phyloP scores from a whole-genome alignment of 92 coral and sea anemone species.

The Nematostella vectensis region DNA sequence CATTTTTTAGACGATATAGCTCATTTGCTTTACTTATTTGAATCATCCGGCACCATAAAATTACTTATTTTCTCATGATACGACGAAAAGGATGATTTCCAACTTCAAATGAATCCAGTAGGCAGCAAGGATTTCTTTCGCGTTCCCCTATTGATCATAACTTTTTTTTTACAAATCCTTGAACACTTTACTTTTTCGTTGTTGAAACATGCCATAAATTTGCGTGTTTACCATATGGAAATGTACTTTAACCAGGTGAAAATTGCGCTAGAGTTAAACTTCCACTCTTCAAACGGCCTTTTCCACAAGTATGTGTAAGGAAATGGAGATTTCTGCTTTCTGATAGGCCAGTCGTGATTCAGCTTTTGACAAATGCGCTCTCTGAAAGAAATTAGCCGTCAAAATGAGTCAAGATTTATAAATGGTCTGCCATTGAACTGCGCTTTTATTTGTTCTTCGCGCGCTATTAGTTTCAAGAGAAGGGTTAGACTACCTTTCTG shows the following conservation, averaged over 20 bases:
- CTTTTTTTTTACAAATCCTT: too few species aligned
- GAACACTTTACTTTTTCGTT: too few species aligned
- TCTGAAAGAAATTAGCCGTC: slow-evolving; percentile 23
- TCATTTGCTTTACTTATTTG: too few species aligned
- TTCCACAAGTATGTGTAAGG: slow-evolving; percentile 6
- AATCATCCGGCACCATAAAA: too few species aligned
- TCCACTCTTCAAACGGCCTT: slow-evolving; percentile 22
- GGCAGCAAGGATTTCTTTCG: too few species aligned
- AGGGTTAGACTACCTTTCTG: slow-evolving; percentile 51
- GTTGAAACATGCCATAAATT: too few species aligned
- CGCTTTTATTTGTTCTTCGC: slow-evolving; percentile 40
- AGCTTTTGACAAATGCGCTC: slow-evolving; percentile 25
- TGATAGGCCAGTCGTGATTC: slow-evolving; percentile 17
- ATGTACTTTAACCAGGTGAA: slow-evolving; percentile 1
- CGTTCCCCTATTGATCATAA: too few species aligned
- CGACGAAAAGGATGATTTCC: too few species aligned
- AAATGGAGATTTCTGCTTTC: slow-evolving; percentile 14
- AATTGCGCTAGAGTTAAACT: not conserved
- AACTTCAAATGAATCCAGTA: too few species aligned
- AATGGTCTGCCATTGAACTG: slow-evolving; percentile 32
- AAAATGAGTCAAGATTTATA: slow-evolving; percentile 27
- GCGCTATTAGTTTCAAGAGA: slow-evolving; percentile 46
- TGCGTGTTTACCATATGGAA: slow-evolving; percentile 21
- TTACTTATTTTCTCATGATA: too few species aligned
- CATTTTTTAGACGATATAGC: too few species aligned